Base-by-base conservation (phyloP, 2,888 invertebrate species). In the Cheilosia impressa region DNA sequence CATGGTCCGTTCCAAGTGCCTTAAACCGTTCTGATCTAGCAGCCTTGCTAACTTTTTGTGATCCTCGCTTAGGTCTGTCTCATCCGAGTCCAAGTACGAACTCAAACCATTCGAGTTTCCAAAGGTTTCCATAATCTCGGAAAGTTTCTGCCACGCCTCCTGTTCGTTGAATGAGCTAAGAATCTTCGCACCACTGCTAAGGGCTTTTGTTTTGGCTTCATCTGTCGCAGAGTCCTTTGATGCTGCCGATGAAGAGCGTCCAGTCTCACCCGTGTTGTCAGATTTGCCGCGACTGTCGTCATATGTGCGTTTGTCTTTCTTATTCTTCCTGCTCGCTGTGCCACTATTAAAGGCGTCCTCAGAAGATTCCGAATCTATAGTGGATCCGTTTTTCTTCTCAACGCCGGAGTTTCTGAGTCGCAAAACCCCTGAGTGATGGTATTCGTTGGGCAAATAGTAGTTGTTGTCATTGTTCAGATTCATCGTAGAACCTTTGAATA, bases 101-200 rank as follows among this genome's bases (percentile, higher is more conserved):
- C 90, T 90, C 38, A 89, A 89, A 3, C 90, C 89, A 41, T 69
- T 78, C 7, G 19, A 58, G n/a, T 45, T 96, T 82, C 98, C 98
- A 90, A 98, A 97, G 1, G 97, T 97, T 53, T 97, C 97, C 96
- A 98, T 97, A 89, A 98, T 98, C 93, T 98, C 97, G 60, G 97
- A 97, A 89, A 98, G 98, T 93, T 98, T 97, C 27, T 97, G 97
- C 97, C 98, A 98, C 0, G 91, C 91, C 93, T 98, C 98, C 93
- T 98, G 97, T 91, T 98, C 98, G 93, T 98, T 97, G 92, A 97
- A 97, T 2, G 97, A 97, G 90, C 97, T 97, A 89, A 98, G 94
- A 88, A 97, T 89, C 57, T 90, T 94, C 72, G 94, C 88, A n/a
- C 83, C 82, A 4, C 93, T 87, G 93, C 92, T 31, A 93, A 93